phyloP scores from a whole-genome alignment of 23 tunicate genomes.

The Ascidia mentula region DNA sequence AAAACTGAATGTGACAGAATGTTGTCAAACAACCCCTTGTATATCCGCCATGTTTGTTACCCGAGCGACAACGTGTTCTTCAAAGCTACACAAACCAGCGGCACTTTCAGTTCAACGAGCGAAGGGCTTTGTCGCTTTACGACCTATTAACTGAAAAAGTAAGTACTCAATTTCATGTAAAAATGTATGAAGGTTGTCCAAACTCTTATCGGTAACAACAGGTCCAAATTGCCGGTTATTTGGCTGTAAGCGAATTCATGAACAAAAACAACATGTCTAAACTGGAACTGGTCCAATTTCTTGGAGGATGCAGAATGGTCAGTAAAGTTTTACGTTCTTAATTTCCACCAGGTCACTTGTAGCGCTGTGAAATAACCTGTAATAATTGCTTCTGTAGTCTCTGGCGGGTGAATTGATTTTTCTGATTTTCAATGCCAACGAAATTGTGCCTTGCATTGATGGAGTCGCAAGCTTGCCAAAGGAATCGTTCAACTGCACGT shows the following conservation, averaged over 20 bases:
- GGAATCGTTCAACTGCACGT: conserved; percentile 42
- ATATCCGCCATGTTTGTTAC: conserved; percentile 6
- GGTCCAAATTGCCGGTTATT: conserved; percentile 17
- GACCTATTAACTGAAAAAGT: conserved; percentile 11
- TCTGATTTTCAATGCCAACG: conserved; percentile 48
- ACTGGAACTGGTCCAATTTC: conserved; percentile 15
- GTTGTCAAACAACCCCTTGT: neutral
- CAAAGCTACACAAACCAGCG: neutral
- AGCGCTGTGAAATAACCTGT: neutral
- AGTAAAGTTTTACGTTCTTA: neutral
- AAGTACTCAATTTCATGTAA: neutral
- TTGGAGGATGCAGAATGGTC: conserved; percentile 50
- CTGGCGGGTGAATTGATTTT: conserved; percentile 52
- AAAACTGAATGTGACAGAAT: no score
- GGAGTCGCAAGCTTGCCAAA: neutral
- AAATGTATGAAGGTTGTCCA: neutral
- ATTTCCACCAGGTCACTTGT: neutral
- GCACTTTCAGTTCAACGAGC: neutral
- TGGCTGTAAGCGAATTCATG: conserved; percentile 18
- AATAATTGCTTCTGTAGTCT: conserved; percentile 17
- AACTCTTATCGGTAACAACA: neutral
- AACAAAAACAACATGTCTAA: neutral
- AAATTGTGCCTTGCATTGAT: conserved; percentile 23
- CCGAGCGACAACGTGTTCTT: neutral
- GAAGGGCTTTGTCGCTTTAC: neutral